phyloP scores from a whole-genome alignment of 2,888 invertebrate genomes.

The Deilephila elpenor region DNA sequence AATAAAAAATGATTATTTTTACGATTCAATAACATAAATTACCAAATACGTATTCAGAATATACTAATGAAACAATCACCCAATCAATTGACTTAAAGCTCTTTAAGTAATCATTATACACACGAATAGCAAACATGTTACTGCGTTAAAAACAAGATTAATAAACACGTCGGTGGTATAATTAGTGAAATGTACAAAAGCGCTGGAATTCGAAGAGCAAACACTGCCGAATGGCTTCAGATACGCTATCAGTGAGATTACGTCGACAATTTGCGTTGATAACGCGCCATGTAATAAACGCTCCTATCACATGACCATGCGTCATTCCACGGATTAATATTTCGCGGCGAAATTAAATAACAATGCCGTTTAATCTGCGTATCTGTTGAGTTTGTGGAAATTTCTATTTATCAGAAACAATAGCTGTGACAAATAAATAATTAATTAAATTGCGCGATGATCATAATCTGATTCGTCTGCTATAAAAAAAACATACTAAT shows the following conservation, averaged over 20 bases:
- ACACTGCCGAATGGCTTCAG: slow-evolving; percentile 57
- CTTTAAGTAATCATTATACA: not conserved
- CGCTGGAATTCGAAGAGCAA: slow-evolving; percentile 62
- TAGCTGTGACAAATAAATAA: not conserved
- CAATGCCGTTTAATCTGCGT: slow-evolving; percentile 22
- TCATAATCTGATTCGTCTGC: not conserved
- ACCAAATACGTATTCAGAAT: no score
- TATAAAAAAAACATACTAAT: not conserved
- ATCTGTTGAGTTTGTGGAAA: not conserved
- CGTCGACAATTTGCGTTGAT: slow-evolving; percentile 44
- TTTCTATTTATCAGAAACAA: slow-evolving; percentile 3
- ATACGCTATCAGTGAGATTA: slow-evolving; percentile 49
- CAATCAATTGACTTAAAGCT: not conserved
- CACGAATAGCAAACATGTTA: not conserved
- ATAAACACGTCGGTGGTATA: slow-evolving; percentile 52
- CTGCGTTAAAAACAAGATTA: slow-evolving; percentile 16
- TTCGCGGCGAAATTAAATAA: slow-evolving; percentile 24
- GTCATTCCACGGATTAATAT: slow-evolving; percentile 46
- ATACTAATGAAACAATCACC: not conserved
- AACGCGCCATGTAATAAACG: slow-evolving; percentile 48
- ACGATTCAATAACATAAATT: no score
- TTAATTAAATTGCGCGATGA: not conserved
- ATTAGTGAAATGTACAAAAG: slow-evolving; percentile 53
- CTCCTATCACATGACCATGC: slow-evolving; percentile 54
- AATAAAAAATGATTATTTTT: no score